These are phyloP conservation scores for Phocides pigmalion DNA, from an alignment of 1,140 invertebrate genomes.

Conservation along the genomic window DNA sequence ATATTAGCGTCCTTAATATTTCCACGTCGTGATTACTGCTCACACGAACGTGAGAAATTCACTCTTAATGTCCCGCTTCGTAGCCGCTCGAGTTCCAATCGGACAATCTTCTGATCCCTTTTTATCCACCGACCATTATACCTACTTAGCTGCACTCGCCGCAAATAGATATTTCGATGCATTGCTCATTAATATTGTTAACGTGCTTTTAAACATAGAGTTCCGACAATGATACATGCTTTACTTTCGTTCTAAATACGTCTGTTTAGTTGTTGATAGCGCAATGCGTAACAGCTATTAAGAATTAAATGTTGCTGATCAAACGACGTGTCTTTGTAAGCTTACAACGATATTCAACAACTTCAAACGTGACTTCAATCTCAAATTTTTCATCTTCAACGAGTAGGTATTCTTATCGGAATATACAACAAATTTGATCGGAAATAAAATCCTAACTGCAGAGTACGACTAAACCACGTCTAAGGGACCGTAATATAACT, in stretches of 20 bases:
- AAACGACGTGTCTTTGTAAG: conserved; percentile 28
- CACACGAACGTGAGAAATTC: conserved; percentile 62
- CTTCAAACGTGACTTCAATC: conserved; percentile 7
- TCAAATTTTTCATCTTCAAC: background rate
- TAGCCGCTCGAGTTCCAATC: conserved; percentile 53
- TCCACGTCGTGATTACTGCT: conserved; percentile 71
- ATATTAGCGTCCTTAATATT: conserved; percentile 80
- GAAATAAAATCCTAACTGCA: background rate
- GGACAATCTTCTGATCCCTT: conserved; percentile 56
- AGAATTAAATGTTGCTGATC: conserved; percentile 35
- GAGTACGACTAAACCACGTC: background rate
- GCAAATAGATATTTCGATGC: conserved; percentile 40
- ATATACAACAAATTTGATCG: background rate
- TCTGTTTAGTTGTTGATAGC: conserved; percentile 34
- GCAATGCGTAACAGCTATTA: conserved; percentile 32
- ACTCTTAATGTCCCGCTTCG: conserved; percentile 56
- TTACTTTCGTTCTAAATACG: conserved; percentile 37
- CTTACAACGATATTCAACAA: conserved; percentile 26
- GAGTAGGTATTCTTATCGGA: background rate
- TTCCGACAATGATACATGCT: conserved; percentile 37
- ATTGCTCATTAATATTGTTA: conserved; percentile 37
- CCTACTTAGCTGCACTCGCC: conserved; percentile 23
- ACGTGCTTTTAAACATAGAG: conserved; percentile 37
- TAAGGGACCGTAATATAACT: background rate
- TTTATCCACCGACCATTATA: conserved; percentile 47